Conservation (phyloP, 2,888 invertebrate species). For the Sipha maydis region DNA sequence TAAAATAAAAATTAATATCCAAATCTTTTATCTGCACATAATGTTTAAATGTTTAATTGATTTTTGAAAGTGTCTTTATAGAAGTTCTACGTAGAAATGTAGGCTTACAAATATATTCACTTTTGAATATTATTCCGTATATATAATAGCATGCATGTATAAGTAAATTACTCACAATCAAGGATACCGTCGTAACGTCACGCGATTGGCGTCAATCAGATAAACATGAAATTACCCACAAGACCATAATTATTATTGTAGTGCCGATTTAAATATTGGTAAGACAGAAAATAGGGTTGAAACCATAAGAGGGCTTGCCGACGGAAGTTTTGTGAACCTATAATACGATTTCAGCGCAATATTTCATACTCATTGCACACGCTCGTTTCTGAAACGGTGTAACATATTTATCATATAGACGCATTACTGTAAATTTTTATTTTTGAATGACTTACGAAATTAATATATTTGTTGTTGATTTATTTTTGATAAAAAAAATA, state of each 20-base stretch:
- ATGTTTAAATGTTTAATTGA: slow-evolving; percentile 6
- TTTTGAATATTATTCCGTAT: slow-evolving; percentile 13
- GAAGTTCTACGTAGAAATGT: neutral
- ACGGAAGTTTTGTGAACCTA: neutral
- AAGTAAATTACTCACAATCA: neutral
- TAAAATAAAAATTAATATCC: neutral
- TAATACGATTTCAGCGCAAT: slow-evolving; percentile 8
- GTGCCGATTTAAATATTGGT: neutral
- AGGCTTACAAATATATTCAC: neutral
- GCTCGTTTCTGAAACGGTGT: neutral
- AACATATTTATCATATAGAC: neutral
- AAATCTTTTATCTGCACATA: neutral
- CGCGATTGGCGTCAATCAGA: slow-evolving; percentile 52
- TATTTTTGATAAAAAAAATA: too few species aligned
- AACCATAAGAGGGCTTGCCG: neutral
- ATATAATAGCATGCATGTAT: neutral
- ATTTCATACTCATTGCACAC: neutral
- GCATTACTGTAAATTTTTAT: too few species aligned
- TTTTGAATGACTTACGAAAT: too few species aligned
- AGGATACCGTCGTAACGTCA: slow-evolving; percentile 26
- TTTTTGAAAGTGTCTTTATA: neutral
- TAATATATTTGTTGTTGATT: too few species aligned
- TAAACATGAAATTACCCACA: slow-evolving; percentile 37
- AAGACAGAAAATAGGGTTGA: neutral
- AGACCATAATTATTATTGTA: slow-evolving; percentile 27